Evolutionary conservation across 1,140 invertebrate species (phyloP), one percentile per base, ranked within the genome.

Genomic region (Zophobas atratus): DNA sequence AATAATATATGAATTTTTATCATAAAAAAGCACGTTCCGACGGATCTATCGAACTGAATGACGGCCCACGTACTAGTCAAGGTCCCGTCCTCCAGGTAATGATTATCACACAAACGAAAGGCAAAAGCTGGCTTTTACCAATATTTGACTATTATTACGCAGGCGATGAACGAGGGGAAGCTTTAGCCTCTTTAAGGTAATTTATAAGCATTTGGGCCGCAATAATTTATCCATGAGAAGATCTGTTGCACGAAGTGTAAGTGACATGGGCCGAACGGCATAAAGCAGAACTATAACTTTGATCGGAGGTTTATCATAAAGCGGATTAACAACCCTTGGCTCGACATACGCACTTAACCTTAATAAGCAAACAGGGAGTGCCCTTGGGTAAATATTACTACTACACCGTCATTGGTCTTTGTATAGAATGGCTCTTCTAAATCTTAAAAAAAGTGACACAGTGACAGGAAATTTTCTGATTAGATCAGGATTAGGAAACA

Each of bases 221-320:
- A 2, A 46, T 77, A 77, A 77, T 77, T 77, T 77, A 77, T 77
- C 76, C 56, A 56, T 33, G 55, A 57, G 70, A 36, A 51, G 76
- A 77, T 77, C 76, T 77, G 70, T 77, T 67, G 75, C 75, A 77
- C 38, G 55, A 77, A 77, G 76, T 72, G 76, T 77, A 77, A 77
- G 76, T 77, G 76, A 77, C 76, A 70, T 60, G 70, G 70, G 63
- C 51, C 35, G 53, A 77, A 51, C 57, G 20, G 49, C 41, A 48
- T 63, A 67, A 67, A 75, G 74, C 74, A 48, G 46, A 36, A 8
- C 60, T 67, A 67, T 67, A 77, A 70, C 51, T 77, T 77, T 77
- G 57, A 77, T 77, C 49, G 36, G 48, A 70, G 75, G 63, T 77
- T 77, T 77, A 71, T 77, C 55, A 77, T 56, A 43, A 71, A 77